Conservation (phyloP, 2,888 invertebrate species). For the Tinea semifulvella region DNA sequence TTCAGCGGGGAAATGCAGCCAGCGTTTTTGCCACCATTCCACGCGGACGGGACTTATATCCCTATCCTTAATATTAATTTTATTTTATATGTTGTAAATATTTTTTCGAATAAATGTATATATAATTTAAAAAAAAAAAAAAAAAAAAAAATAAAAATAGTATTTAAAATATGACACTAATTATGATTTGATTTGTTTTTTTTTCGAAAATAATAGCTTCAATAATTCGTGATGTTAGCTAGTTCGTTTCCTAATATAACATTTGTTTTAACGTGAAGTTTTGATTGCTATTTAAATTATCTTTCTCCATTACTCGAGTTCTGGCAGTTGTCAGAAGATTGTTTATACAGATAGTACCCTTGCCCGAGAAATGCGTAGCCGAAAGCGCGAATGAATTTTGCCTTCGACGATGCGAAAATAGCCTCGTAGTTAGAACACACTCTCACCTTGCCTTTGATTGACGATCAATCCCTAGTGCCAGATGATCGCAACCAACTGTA, state of each 20-base stretch:
- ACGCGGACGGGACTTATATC: too few species aligned
- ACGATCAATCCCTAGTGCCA: slow-evolving; percentile 66
- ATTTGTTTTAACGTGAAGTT: too few species aligned
- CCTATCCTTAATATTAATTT: too few species aligned
- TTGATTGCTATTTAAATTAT: neutral
- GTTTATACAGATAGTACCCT: slow-evolving; percentile 62
- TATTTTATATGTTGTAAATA: too few species aligned
- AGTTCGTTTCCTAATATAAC: too few species aligned
- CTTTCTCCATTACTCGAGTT: slow-evolving; percentile 14
- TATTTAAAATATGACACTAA: too few species aligned
- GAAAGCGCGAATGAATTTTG: slow-evolving; percentile 64
- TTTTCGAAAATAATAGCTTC: slow-evolving; percentile 2
- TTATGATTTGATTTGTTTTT: neutral
- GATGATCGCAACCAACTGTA: slow-evolving; percentile 53
- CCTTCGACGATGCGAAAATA: slow-evolving; percentile 66
- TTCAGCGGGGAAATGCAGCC: too few species aligned
- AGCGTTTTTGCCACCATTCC: too few species aligned
- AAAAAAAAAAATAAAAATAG: too few species aligned
- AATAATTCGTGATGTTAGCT: too few species aligned
- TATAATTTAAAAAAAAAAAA: too few species aligned
- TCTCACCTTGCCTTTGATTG: slow-evolving; percentile 67
- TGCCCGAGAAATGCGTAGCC: slow-evolving; percentile 53
- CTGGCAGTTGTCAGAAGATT: slow-evolving; percentile 50
- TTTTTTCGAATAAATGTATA: too few species aligned
- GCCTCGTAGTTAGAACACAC: slow-evolving; percentile 47